These are phyloP conservation scores for Holotrichia oblita DNA, from an alignment of 1,140 invertebrate species.

Conservation along the genomic window DNA sequence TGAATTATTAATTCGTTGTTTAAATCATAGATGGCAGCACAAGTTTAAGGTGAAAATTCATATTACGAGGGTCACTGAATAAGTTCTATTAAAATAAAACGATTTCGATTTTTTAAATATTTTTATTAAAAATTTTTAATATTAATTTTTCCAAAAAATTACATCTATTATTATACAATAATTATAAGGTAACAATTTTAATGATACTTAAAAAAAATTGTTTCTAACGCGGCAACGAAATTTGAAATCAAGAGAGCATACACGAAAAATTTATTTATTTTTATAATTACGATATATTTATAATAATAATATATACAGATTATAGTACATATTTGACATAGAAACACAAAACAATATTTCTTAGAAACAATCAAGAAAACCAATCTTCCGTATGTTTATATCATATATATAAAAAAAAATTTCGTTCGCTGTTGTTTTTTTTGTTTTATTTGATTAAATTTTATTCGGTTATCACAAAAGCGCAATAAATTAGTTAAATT, in stretches of 20 bases:
- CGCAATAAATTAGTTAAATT: background rate
- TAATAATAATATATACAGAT: constrained; percentile 10
- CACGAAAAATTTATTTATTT: background rate
- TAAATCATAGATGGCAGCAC: too few species aligned
- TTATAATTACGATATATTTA: constrained; percentile 1
- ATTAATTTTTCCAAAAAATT: background rate
- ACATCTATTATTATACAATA: constrained; percentile 6
- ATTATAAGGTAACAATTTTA: background rate
- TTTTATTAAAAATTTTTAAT: constrained; percentile 21
- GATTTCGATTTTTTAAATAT: background rate
- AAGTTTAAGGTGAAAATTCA: too few species aligned
- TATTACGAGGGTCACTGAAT: background rate
- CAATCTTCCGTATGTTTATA: background rate
- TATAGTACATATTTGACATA: constrained; percentile 13
- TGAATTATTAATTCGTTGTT: too few species aligned
- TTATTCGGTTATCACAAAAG: constrained; percentile 6
- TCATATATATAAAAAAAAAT: background rate
- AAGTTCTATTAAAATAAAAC: constrained; percentile 12
- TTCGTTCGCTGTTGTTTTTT: background rate
- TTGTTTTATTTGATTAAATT: background rate
- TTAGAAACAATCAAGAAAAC: background rate
- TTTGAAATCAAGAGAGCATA: background rate
- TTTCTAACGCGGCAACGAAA: background rate
- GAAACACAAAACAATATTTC: background rate
- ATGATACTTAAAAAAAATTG: background rate